Evolutionary conservation across 2,888 invertebrate species (phyloP), one percentile per base, ranked within the genome.

Genomic region (Watsonalla binaria): DNA sequence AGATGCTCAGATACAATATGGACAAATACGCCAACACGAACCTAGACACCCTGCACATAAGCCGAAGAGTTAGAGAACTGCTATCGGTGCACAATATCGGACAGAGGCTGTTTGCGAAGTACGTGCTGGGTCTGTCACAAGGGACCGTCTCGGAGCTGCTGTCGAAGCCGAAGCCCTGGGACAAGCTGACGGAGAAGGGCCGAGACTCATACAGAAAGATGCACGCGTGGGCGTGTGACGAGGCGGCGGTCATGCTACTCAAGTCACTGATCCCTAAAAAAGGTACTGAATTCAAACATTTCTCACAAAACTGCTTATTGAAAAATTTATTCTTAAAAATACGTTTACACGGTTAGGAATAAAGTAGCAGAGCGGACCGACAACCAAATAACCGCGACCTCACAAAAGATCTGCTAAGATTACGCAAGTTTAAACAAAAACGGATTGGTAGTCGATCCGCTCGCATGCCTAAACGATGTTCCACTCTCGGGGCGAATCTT

Each of bases 121-220:
- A 99, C 89, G 97, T 99, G 51, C 94, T 99, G 68, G 99, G 99
- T 0, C 91, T 98, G 60, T 98, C 96, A 60, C 99, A 99, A 86
- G 99, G 99, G 58, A 99, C 99, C 33, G 99, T 99, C 50, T 98
- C 98, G 64, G 99, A 99, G 90, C 92, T 99, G 74, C 93, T 99
- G 61, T 99, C 99, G 68, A 99, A 99, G 84, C 99, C 99, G 54
- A 99, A 99, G 84, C 98, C 98, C 11, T 99, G 99, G 99, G 98
- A 99, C 92, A 99, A 99, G 90, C 92, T 99, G 78, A 99, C 99
- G 56, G 99, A 99, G 92, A 99, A 99, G 86, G 99, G 99, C 42
- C 93, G 99, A 54, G 99, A 99, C 92, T 99, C 99, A 72, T 99
- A 99, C 92, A 93, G 99, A 77, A 99, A 99, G 92, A 99, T 99